Conservation (phyloP, 2,797 vertebrate species). For the Poecile montanus region DNA sequence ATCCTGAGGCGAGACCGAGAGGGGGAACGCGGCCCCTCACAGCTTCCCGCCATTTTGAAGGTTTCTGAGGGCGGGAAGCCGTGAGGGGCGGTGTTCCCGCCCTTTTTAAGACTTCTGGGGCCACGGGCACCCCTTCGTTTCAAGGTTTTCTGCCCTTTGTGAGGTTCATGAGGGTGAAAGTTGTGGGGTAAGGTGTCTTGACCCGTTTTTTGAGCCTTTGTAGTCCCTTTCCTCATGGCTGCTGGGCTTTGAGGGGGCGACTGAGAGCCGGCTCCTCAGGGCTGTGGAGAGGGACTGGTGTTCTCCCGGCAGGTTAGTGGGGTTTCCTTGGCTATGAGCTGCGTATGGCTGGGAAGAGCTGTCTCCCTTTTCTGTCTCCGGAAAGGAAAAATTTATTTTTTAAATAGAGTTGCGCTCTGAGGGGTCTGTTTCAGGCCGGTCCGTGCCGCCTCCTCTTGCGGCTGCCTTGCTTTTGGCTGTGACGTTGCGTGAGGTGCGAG, state of each 20-base stretch:
- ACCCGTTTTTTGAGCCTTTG: too few relatives aligned
- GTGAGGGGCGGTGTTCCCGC: too few relatives aligned
- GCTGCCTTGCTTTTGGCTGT: not conserved
- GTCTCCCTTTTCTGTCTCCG: accelerated
- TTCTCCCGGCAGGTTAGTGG: accelerated
- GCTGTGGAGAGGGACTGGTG: accelerated
- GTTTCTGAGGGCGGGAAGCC: not conserved
- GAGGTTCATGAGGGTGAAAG: too few relatives aligned
- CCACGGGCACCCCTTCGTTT: too few relatives aligned
- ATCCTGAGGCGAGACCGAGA: accelerated
- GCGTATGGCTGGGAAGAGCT: accelerated
- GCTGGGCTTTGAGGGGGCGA: accelerated
- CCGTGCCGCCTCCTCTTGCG: accelerated
- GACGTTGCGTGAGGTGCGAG: accelerated
- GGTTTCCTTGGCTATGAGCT: accelerated
- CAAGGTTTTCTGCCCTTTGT: too few relatives aligned
- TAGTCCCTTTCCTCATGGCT: too few relatives aligned
- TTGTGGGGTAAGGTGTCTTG: too few relatives aligned
- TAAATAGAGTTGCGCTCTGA: accelerated
- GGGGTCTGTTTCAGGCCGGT: accelerated
- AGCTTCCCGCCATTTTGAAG: not conserved
- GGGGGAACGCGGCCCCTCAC: accelerated
- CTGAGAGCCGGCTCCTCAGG: accelerated
- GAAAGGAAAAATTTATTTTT: accelerated
- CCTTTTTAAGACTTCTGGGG: too few relatives aligned